These are phyloP conservation scores for Maniola hyperantus DNA, from an alignment of 2,888 invertebrate species.

Conservation along the genomic window DNA sequence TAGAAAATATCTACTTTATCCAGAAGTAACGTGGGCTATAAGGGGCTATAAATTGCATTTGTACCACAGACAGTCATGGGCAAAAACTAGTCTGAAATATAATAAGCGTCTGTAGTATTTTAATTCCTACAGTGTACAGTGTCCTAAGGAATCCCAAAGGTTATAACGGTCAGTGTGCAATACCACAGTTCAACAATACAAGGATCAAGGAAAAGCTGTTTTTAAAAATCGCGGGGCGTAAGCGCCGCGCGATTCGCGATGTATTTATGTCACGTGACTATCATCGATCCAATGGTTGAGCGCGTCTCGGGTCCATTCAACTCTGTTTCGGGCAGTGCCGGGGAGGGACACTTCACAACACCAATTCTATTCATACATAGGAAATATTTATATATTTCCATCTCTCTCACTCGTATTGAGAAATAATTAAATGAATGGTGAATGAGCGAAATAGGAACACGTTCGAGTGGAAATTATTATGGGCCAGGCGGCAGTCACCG, in stretches of 20 bases:
- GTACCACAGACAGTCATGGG: no score
- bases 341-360: conserved; percentile 77
- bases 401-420: conserved; percentile 73
- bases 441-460: conserved; percentile 76
- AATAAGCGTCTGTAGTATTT: no score
- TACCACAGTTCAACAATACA: no score
- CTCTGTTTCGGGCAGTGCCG: conserved; percentile 68
- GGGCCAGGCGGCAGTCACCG: conserved; percentile 77
- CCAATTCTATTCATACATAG: conserved; percentile 80
- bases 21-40: no score
- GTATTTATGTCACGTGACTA: conserved; percentile 77
- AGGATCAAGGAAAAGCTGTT: not conserved
- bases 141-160: no score
- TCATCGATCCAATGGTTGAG: conserved; percentile 82
- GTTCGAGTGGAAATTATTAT: conserved; percentile 80
- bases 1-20: no score
- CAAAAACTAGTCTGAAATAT: no score
- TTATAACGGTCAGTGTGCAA: no score
- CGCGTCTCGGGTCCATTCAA: conserved; percentile 83
- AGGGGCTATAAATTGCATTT: no score
- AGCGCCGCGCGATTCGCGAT: conserved; percentile 59
- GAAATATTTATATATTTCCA: conserved; percentile 73
- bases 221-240: conserved; percentile 53
- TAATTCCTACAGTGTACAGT: no score
- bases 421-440: conserved; percentile 80